Evolutionary conservation across 1,140 invertebrate species (phyloP).

Genomic region (Phenacoccus solenopsis): DNA sequence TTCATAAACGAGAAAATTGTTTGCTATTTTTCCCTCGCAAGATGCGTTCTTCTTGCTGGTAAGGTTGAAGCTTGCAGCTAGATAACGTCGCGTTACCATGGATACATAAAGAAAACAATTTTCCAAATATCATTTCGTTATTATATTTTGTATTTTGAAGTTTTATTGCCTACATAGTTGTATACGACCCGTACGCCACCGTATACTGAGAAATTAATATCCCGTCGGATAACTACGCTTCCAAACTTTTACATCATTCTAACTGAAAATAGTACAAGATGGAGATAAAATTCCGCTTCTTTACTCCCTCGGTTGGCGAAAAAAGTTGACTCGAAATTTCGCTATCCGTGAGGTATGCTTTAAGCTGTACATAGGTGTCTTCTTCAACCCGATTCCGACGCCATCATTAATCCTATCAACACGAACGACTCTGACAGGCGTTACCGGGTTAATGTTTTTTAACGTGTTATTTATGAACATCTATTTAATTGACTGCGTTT

Average conservation of each 20-base stretch:
- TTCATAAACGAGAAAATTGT: conserved; percentile 16
- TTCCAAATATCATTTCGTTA: conserved; percentile 15
- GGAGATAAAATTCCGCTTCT: not conserved
- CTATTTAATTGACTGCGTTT: not conserved
- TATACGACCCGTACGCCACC: not conserved
- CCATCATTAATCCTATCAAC: not conserved
- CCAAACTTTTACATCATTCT: not conserved
- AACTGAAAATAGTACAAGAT: not conserved
- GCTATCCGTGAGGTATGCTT: no score
- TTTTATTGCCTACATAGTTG: conserved; percentile 2
- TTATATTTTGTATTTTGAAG: conserved; percentile 7
- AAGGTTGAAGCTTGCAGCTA: not conserved
- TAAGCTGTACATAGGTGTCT: no score
- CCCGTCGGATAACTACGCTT: not conserved
- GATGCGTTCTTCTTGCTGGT: not conserved
- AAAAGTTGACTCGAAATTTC: no score
- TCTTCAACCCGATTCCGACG: not conserved
- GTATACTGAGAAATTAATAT: not conserved
- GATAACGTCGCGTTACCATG: not conserved
- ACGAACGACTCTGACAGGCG: not conserved
- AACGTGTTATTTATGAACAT: not conserved
- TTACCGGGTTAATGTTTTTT: not conserved
- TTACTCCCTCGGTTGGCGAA: not conserved
- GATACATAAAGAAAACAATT: conserved; percentile 8
- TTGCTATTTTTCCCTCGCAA: not conserved